Evolutionary conservation across 2,888 invertebrate species (phyloP).

Genomic region (Rhagium mordax): DNA sequence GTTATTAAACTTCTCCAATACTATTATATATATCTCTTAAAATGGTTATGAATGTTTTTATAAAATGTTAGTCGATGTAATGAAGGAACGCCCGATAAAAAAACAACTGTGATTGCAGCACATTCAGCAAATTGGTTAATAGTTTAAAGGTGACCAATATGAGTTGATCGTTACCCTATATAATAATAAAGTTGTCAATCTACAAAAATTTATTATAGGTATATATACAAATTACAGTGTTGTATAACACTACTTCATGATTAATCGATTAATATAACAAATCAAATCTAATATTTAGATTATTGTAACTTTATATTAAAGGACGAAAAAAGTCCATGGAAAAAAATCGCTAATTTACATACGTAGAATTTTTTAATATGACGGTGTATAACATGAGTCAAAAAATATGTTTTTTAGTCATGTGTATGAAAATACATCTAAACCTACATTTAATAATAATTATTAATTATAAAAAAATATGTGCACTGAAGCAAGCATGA

Average conservation of each 20-base stretch:
- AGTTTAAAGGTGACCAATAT: no score
- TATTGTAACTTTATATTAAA: not conserved
- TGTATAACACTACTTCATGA: constrained; percentile 16
- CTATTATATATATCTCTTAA: no score
- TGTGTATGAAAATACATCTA: constrained; percentile 30
- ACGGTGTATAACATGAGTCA: constrained; percentile 25
- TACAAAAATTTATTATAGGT: constrained; percentile 27
- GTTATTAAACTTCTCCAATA: no score
- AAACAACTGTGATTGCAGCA: no score
- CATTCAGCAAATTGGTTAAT: no score
- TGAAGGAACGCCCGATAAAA: no score
- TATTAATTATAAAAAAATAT: constrained; percentile 4
- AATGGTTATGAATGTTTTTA: no score
- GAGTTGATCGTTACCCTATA: no score
- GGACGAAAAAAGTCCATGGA: not conserved
- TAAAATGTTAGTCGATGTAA: no score
- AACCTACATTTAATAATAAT: constrained; percentile 10
- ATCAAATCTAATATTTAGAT: constrained; percentile 15
- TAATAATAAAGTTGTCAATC: not conserved
- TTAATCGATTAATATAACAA: constrained; percentile 24
- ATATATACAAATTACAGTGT: constrained; percentile 29
- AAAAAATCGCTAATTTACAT: constrained; percentile 12
- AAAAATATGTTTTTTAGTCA: constrained; percentile 28
- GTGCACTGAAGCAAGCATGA: constrained; percentile 21
- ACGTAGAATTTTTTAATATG: constrained; percentile 7